Base-by-base conservation (phyloP, 2,113 vertebrate genomes). In the Notothenia rossii region DNA sequence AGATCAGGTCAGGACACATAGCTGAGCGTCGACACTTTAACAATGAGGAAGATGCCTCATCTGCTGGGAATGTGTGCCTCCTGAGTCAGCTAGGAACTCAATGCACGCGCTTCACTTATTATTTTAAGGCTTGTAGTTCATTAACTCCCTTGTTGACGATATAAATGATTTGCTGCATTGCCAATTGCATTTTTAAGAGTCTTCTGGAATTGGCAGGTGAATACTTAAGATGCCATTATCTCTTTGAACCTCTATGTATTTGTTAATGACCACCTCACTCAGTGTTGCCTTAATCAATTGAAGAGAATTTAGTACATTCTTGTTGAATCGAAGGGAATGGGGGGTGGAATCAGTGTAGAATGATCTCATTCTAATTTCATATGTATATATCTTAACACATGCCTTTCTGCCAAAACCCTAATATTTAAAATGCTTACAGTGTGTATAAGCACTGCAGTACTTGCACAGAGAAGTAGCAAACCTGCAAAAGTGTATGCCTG, bases 1-100 rank as follows among this genome's bases (percentile, higher is more conserved):
- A 45, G 43, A 58, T 51, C 10, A 54, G 74, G 43, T 73, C 58
- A 4, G 56, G 20, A 72, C 50, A 50, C 91, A 91, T 88, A 70
- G 22, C 56, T 81, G 0, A 76, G 25, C 11, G 55, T 13, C 17
- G 33, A 56, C n/a, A 20, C n/a, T 69, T 40, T 22, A 29, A 61
- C 15, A 60, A 58, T 40, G 62, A 46, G 22, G 60, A 58, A 20
- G 50, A 60, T 10, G 22, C 7, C 18, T 79, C 45, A 36, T 46
- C 10, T 46, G 3, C 7, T 60, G 33, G 18, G 7, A 15, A 29
- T 7, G 9, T 5, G 22, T 17, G 8, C 25, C n/a, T 58, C 14
- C 48, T 15, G 5, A 5, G 1, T 49, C 20, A 65, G 43, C 10
- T 0, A 46, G 59, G 29, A 51, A 43, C n/a, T 36, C 10, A 61